Evolutionary conservation across 1,140 invertebrate genomes (phyloP), one percentile per base, ranked within the genome.

Genomic region (Penaeus indicus): DNA sequence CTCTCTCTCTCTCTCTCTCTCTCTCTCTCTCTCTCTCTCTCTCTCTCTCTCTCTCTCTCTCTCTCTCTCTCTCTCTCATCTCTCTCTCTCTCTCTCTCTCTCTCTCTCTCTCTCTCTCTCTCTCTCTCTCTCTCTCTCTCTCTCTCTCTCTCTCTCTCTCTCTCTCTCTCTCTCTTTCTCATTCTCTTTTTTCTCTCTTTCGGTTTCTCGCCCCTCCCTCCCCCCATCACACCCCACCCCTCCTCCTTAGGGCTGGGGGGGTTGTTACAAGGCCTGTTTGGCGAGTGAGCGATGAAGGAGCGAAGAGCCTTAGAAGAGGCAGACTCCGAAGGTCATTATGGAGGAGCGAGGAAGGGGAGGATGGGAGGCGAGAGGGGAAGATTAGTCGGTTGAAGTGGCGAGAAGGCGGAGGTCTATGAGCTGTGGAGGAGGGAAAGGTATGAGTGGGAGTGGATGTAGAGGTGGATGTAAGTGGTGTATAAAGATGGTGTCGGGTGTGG

Each of bases 391-490:
- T 54, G 32, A 25, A 32, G 67, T 10, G 72, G 72, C 5, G 27
- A 42, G 25, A 42, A 16, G 38, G 22, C 42, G 22, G 19, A n/a
- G 78, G 47, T 80, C 60, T 54, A 19, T 80, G 8, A 25, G 19
- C 18, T 61, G 38, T 60, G 16, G 25, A 60, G 47, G 27, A 27
- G 54, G 27, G 79, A 47, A 60, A 38, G 8, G 79, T 81, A 60
- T n/a, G 47, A 60, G 79, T 81, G 47, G 47, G 79, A 60, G 79
- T 81, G 79, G 47, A 38, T 81, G 79, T 81, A 25, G 42, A 54
- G 47, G 79, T 61, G 79, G 47, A 19, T 60, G 79, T 62, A 54
- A n/a, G 42, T 80, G 42, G 78, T 80, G 42, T 80, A 54, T 80
- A 25, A 79, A 22, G 11, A 32, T 79, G 13, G 27, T 79, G 18